Conservation (phyloP, 2,797 vertebrate genomes). For the Tamandua tetradactyla region DNA sequence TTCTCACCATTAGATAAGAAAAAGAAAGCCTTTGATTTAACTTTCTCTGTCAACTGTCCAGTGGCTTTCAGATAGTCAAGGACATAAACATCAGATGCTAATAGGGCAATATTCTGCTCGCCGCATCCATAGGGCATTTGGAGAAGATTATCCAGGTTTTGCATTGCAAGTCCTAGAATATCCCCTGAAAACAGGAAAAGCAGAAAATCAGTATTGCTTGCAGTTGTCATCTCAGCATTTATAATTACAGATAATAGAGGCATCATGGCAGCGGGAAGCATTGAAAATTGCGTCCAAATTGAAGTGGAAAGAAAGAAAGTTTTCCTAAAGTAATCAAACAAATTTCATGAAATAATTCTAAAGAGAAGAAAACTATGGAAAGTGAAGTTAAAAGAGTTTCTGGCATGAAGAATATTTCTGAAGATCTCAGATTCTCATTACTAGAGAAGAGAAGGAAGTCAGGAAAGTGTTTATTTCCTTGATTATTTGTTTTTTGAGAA, state of each 20-base stretch:
- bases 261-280: background rate
- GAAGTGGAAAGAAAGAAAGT: background rate
- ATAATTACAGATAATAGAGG: background rate
- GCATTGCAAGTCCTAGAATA: conserved; percentile 90
- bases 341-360: background rate
- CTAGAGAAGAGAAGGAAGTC: background rate
- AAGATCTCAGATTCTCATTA: background rate
- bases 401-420: background rate
- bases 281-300: background rate
- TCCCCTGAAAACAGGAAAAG: conserved; percentile 87
- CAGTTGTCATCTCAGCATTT: background rate
- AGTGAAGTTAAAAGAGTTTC: background rate
- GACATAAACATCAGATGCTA: conserved; percentile 90
- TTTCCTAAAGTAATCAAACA: background rate
- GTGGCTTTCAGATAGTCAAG: conserved; percentile 91
- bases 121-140: conserved; percentile 74
- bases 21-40: conserved; percentile 81
- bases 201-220: background rate
- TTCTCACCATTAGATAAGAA: conserved; percentile 90
- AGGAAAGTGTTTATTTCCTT: background rate
- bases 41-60: conserved; percentile 87
- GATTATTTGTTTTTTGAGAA: background rate
- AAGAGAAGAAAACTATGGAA: background rate
- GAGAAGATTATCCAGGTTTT: conserved; percentile 91
- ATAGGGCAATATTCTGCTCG: conserved; percentile 92